Conservation (phyloP, 1,140 invertebrate species). For the Ditylenchus dipsaci region DNA sequence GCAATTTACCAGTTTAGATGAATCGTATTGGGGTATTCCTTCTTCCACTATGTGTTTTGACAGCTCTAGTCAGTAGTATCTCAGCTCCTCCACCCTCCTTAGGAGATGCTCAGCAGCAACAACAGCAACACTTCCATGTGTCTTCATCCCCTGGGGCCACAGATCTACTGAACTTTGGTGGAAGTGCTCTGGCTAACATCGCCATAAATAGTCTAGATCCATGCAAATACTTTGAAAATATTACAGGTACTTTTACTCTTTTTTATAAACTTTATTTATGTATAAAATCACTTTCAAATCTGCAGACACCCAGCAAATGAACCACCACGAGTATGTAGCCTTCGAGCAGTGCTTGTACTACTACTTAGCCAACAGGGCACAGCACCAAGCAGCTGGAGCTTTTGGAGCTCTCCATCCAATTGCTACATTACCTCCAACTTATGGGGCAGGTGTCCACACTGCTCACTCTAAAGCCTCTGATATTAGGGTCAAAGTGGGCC, state of each 20-base stretch:
- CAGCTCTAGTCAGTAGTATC: too few species aligned
- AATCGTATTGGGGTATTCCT: too few species aligned
- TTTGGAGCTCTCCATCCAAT: conserved; percentile 52
- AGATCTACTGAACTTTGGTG: not conserved
- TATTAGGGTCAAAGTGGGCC: conserved; percentile 38
- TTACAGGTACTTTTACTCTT: conserved; percentile 38
- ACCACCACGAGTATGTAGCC: conserved; percentile 51
- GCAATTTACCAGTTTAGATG: too few species aligned
- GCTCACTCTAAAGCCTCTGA: not conserved
- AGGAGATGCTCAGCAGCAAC: too few species aligned
- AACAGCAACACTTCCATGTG: too few species aligned
- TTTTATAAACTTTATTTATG: not conserved
- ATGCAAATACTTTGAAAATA: conserved; percentile 47
- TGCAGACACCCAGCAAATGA: conserved; percentile 43
- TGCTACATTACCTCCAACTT: conserved; percentile 50
- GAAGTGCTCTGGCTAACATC: not conserved
- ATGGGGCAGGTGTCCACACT: conserved; percentile 16
- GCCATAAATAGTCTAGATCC: conserved; percentile 35
- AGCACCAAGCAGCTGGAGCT: conserved; percentile 32
- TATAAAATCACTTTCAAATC: conserved; percentile 12
- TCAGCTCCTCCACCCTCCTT: too few species aligned
- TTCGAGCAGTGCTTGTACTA: conserved; percentile 57
- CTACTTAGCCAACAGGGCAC: conserved; percentile 52
- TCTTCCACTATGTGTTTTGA: too few species aligned
- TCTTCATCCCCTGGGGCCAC: too few species aligned